Evolutionary conservation across 2,888 invertebrate genomes (phyloP).

Genomic region (Elysia crispata): DNA sequence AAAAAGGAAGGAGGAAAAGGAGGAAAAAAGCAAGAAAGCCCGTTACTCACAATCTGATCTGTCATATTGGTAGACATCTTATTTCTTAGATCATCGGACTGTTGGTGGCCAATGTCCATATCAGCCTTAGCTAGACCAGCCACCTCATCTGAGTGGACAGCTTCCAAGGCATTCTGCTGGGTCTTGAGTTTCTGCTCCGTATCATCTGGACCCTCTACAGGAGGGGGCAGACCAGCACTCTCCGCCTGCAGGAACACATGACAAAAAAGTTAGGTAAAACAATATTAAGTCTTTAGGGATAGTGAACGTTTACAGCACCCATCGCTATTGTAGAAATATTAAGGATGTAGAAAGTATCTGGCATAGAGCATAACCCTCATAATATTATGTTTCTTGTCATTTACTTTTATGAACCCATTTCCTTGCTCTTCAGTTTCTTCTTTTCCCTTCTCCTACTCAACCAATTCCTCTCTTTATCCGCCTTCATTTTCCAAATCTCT

Average conservation of each 20-base stretch:
- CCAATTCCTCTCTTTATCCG: no score
- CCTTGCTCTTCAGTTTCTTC: no score
- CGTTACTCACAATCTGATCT: conserved; percentile 65
- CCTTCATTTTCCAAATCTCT: no score
- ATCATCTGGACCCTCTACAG: conserved; percentile 59
- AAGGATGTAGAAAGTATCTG: background rate
- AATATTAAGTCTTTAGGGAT: no score
- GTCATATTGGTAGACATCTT: conserved; percentile 65
- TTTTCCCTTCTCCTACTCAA: no score
- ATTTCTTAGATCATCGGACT: conserved; percentile 61
- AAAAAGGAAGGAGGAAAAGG: no score
- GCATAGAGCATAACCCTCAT: no score
- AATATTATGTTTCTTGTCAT: no score
- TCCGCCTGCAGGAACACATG: conserved; percentile 61
- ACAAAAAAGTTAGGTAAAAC: no score
- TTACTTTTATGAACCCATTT: no score
- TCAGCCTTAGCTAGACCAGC: conserved; percentile 64
- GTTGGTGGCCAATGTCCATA: conserved; percentile 59
- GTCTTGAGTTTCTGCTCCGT: conserved; percentile 60
- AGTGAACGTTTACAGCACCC: no score
- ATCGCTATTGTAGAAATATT: background rate
- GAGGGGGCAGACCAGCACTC: conserved; percentile 67
- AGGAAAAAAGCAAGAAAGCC: no score
- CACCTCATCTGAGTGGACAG: conserved; percentile 65
- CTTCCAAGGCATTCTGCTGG: conserved; percentile 63